phyloP scores from a whole-genome alignment of 2,797 vertebrate species.

The Sebastes hubbsi region DNA sequence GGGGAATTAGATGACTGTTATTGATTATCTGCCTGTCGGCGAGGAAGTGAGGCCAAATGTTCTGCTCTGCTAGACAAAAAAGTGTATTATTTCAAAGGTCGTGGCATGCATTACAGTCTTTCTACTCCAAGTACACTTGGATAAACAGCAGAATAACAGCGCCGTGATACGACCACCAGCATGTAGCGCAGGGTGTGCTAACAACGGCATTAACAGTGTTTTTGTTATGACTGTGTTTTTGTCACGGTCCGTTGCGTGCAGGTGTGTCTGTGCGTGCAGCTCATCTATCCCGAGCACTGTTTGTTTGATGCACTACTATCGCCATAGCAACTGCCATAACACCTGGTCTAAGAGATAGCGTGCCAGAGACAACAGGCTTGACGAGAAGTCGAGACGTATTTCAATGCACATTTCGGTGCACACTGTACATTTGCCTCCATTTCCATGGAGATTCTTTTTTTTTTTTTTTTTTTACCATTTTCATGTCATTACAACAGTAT shows the following conservation, averaged over 20 bases:
- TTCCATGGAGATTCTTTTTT: constrained; percentile 31
- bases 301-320: constrained; percentile 52
- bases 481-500: constrained; percentile 68
- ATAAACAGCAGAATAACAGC: constrained; percentile 68
- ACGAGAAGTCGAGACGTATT: constrained; percentile 33
- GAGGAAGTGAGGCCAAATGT: constrained; percentile 79
- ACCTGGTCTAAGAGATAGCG: constrained; percentile 42
- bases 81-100: constrained; percentile 86
- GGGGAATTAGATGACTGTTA: constrained; percentile 75
- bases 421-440: constrained; percentile 32
- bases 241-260: constrained; percentile 60
- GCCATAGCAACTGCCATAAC: constrained; percentile 68
- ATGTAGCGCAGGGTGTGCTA: constrained; percentile 8
- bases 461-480: constrained; percentile 41
- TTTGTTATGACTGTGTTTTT: constrained; percentile 63
- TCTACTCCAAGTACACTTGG: constrained; percentile 52
- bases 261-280: constrained; percentile 59
- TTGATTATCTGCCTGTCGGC: constrained; percentile 81
- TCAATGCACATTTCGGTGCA: constrained; percentile 34
- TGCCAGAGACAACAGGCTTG: constrained; percentile 46
- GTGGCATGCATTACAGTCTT: constrained; percentile 76
- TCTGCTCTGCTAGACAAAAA: constrained; percentile 80
- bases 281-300: constrained; percentile 25
- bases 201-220: constrained; percentile 38
- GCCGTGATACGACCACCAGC: not conserved